Base-by-base conservation (phyloP, 2,113 vertebrate genomes). In the Cyprinus carpio region DNA sequence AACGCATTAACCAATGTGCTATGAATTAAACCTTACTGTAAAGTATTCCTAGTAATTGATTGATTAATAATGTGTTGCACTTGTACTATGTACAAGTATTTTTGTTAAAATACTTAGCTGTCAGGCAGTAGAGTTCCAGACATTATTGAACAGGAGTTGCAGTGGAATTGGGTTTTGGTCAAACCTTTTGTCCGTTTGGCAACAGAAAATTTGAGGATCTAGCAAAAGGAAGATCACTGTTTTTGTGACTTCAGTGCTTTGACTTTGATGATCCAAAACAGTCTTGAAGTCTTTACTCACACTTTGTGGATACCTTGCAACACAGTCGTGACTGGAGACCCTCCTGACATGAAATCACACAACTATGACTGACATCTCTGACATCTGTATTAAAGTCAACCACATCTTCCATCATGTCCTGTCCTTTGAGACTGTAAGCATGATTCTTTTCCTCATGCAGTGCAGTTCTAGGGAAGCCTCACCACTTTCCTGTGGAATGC, bases 281-380 rank as follows among this genome's bases (percentile, higher is more conserved):
- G 34, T 43, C 0, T 80, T 25, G 23, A 25, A 80, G 56, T 46
- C 37, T 40, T 74, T 74, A 46, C 37, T 46, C 37, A 25, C 12
- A 15, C 20, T 46, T 74, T 64, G 25, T n/a, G 20, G 56, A n/a
- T 60, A 60, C 20, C 4, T 6, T 25, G 71, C 71, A 74, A 46
- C 40, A 46, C 18, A 80, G 34, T 80, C 23, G 4, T 46, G 37
- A 5, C 58, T 64, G 13, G 58, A 69, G 12, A 75, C 83, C 78
- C 77, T 88, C 82, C 84, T 87, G 84, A 84, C 82, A 82, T n/a
- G 16, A 9, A 89, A 82, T 77, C 71, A n/a, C 69, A 84, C 80
- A 88, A 72, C 85, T 89, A 34, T 85, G 89, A 86, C 87, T 87
- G 62, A 84, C 87, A 82, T 75, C 23, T 15, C 51, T 67, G 4